Evolutionary conservation across 2,797 vertebrate species (phyloP).

Genomic region (Eulemur albifrons): DNA sequence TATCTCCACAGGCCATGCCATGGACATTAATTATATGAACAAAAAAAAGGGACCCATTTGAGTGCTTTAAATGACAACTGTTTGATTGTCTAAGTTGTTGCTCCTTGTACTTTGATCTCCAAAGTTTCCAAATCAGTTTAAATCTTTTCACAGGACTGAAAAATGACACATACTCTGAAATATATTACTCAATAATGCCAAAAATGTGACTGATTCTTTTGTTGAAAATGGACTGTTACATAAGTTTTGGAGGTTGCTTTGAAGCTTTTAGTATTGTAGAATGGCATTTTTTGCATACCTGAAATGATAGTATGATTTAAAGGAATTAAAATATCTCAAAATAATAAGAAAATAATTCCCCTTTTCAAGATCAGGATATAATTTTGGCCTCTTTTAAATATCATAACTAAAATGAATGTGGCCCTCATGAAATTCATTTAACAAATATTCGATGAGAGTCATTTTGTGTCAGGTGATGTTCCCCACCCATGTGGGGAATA

Average conservation of each 20-base stretch:
- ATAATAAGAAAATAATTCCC: background rate
- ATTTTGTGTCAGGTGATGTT: background rate
- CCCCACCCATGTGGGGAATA: background rate
- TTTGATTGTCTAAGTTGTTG: background rate
- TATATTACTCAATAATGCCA: background rate
- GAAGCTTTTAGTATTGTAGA: background rate
- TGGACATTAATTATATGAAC: background rate
- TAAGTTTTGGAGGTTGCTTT: background rate
- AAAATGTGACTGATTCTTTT: background rate
- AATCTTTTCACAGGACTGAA: background rate
- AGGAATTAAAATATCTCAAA: conserved; percentile 20
- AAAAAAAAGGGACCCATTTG: background rate
- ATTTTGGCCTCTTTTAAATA: background rate
- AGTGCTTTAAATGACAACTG: background rate
- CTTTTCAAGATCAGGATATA: background rate
- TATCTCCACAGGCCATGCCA: background rate
- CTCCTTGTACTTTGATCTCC: background rate
- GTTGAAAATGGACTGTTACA: background rate
- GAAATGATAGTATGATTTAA: background rate
- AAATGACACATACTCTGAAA: background rate
- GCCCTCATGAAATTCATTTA: background rate
- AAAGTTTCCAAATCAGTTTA: background rate
- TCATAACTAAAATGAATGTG: background rate
- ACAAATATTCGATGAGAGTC: background rate
- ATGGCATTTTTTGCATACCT: background rate